Evolutionary conservation across 2,113 vertebrate species (phyloP).

Genomic region (Siniperca chuatsi): DNA sequence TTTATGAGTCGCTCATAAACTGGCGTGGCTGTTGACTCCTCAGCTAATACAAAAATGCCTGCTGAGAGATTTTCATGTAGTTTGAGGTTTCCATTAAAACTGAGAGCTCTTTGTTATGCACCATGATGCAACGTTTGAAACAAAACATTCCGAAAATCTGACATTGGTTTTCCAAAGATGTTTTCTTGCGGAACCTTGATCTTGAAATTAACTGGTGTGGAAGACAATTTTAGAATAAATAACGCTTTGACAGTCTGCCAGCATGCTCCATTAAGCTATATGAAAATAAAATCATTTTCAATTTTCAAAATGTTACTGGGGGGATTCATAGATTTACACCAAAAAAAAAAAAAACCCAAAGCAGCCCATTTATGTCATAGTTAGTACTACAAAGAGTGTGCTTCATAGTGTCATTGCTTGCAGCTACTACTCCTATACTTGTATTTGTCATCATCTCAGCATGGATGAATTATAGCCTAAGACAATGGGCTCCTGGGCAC

Average conservation of each 20-base stretch:
- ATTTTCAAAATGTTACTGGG: neutral
- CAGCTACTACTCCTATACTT: neutral
- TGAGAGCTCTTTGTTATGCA: neutral
- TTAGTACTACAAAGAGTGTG: neutral
- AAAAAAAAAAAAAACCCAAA: neutral
- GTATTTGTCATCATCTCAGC: neutral
- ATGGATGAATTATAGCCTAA: neutral
- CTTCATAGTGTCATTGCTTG: neutral
- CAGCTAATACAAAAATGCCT: neutral
- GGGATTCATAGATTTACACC: neutral
- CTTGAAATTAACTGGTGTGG: neutral
- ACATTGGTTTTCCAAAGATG: neutral
- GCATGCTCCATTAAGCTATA: neutral
- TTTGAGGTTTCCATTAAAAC: slow-evolving; percentile 11
- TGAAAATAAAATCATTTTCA: neutral
- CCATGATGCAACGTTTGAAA: neutral
- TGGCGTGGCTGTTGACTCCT: neutral
- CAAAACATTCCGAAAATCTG: neutral
- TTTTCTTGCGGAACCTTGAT: neutral
- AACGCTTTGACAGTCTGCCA: neutral
- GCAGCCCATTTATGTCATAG: neutral
- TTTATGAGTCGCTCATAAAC: slow-evolving; percentile 33
- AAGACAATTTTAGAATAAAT: neutral
- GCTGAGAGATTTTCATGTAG: slow-evolving; percentile 3
- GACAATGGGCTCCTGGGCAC: neutral